phyloP scores from a whole-genome alignment of 2,113 vertebrate species.

The Romanogobio albipinnatus region DNA sequence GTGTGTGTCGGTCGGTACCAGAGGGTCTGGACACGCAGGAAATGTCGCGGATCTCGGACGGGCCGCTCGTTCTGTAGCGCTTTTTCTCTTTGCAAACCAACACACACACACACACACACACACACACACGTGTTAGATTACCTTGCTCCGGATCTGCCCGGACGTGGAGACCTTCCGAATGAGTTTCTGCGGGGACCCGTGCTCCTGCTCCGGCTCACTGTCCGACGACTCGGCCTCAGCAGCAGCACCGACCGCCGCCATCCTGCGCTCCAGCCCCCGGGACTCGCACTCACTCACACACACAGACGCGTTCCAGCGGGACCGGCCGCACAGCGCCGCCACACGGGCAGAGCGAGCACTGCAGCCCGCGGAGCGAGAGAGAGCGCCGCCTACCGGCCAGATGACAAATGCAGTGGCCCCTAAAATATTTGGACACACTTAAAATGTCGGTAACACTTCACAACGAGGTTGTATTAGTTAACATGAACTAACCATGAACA shows the following conservation, averaged over 20 bases:
- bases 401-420: not conserved
- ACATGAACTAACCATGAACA: too few species aligned
- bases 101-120: not conserved
- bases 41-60: conserved; percentile 39
- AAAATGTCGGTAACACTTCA: not conserved
- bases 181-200: conserved; percentile 90
- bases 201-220: conserved; percentile 92
- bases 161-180: conserved; percentile 96
- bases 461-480: too few species aligned
- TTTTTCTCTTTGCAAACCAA: not conserved
- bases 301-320: conserved; percentile 10
- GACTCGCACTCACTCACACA: not conserved
- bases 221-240: conserved; percentile 88
- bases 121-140: conserved; percentile 57
- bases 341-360: conserved; percentile 35
- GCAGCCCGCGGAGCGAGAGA: not conserved
- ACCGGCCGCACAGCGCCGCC: conserved; percentile 46
- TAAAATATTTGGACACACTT: not conserved
- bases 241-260: conserved; percentile 75
- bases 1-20: conserved; percentile 18
- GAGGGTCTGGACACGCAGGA: conserved; percentile 28
- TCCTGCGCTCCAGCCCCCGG: conserved; percentile 73
- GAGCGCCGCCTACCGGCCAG: not conserved
- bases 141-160: conserved; percentile 95
- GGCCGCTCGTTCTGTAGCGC: conserved; percentile 21